Base-by-base conservation (phyloP, 2,113 vertebrate genomes). In the Pycnonotus jocosus region DNA sequence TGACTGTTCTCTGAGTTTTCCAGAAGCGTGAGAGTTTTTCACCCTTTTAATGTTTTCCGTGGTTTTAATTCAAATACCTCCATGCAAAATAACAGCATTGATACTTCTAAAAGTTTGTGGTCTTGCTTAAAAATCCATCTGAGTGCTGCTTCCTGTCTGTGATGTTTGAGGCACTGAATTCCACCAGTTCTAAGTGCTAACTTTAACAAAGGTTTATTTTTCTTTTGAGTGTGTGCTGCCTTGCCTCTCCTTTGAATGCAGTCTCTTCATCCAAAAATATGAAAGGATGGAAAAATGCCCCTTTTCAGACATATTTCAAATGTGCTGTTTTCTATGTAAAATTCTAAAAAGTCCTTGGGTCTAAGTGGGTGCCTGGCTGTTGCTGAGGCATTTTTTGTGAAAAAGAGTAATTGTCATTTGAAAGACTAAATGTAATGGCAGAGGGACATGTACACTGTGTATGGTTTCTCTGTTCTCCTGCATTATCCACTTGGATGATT, bases 191-290 rank as follows among this genome's bases (percentile, higher is more conserved):
- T 45, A 61, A 91, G 48, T 81, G 68, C 80, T 81, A 86, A 79
- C 86, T 85, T 92, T 56, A 82, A 93, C 88, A 96, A 87, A 89
- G 90, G 44, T 94, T 96, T 86, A 58, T 87, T 96, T 95, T 94
- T 69, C 70, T 85, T 93, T 76, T 69, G 73, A 88, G 51, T 77
- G 28, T 35, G 21, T 77, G 15, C 70, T 76, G 74, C 73, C 22
- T 82, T 93, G 73, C 74, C 54, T 85, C 47, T 70, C 31, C 18
- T 87, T 89, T 85, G 33, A 89, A 89, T 95, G 87, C 70, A 54
- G 18, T 45, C 65, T 88, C 69, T 86, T 86, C 76, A 86, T 90
- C 62, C 92, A 90, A 77, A 94, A 92, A 92, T 61, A 91, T 42
- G 74, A 80, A 93, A 89, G 45, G 70, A 31, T 50, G 47, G 74